Evolutionary conservation across 2,888 invertebrate genomes (phyloP), one percentile per base, ranked within the genome.

Genomic region (Plutella xylostella): DNA sequence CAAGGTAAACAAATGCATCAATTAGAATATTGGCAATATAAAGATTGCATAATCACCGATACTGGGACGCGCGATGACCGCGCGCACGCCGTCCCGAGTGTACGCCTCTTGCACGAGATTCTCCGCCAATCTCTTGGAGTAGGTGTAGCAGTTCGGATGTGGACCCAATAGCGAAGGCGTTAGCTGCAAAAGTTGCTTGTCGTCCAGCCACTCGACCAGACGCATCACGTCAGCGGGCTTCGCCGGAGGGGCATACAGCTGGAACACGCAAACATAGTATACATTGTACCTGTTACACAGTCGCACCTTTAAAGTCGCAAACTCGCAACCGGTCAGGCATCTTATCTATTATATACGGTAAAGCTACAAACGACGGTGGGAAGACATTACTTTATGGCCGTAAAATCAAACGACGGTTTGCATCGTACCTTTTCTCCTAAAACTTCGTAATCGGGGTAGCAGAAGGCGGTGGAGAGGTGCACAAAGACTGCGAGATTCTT

Each of bases 141-240:
- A 96, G 0, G 97, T 97, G 75, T 98, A 98, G 6, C 96, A 94
- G 72, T 98, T 98, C 0, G 97, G 96, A 68, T 96, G 94, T 0
- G 89, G 89, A 4, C 86, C 85, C 31, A 94, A 75, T 14, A 93
- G 70, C 4, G 88, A 87, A 0, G 90, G 89, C 0, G 92, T 90
- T 4, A 92, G 82, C 18, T 85, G 67, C 18, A 86, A 83, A 31
- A 93, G 58, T 18, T 89, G 87, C 42, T 87, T 87, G 11, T 89
- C 86, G 51, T 90, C 88, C 72, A 93, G 78, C 91, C 92, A 92
- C 58, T 90, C 85, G 5, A 88, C 85, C 46, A 91, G 68, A 40
- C 87, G 86, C 66, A 93, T 90, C 9, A 94, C 80, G 52, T 92
- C 89, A 28, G 89, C 79, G 0, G 93, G 92, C 49, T 90, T 86